These are phyloP conservation scores for Venustoraphidia nigricollis DNA, from an alignment of 2,888 invertebrate species.

Conservation along the genomic window DNA sequence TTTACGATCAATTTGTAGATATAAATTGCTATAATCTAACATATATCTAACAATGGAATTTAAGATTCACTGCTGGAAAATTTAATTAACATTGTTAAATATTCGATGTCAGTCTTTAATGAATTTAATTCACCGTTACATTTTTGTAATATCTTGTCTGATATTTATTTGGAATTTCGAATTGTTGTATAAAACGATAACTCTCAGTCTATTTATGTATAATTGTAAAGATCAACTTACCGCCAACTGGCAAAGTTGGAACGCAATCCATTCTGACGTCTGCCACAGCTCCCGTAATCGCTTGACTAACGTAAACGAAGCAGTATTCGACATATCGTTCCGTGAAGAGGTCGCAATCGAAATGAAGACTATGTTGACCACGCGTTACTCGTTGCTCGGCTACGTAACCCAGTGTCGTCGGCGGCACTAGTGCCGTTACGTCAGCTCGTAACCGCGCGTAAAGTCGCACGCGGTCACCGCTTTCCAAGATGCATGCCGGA, in stretches of 20 bases:
- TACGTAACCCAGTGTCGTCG: conserved; percentile 45
- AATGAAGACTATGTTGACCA: conserved; percentile 59
- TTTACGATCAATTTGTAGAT: no score
- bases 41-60: no score
- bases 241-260: conserved; percentile 65
- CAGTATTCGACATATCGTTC: conserved; percentile 76
- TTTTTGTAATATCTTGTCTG: no score
- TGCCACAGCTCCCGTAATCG: conserved; percentile 69
- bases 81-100: no score
- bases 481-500: conserved; percentile 63
- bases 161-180: no score
- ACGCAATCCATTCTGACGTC: conserved; percentile 74
- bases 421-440: conserved; percentile 50
- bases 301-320: conserved; percentile 76
- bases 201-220: no score
- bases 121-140: no score
- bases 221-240: conserved; percentile 29
- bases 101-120: no score
- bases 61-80: no score
- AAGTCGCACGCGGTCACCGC: conserved; percentile 62
- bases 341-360: conserved; percentile 69
- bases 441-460: conserved; percentile 59
- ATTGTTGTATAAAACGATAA: no score
- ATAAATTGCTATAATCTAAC: no score
- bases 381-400: conserved; percentile 48